A percentile compares a stretch with the other conserved stretches of the same genome.
Evolutionary conservation across 2,888 invertebrate genomes (phyloP).

Genomic region (Cetonia aurata): DNA sequence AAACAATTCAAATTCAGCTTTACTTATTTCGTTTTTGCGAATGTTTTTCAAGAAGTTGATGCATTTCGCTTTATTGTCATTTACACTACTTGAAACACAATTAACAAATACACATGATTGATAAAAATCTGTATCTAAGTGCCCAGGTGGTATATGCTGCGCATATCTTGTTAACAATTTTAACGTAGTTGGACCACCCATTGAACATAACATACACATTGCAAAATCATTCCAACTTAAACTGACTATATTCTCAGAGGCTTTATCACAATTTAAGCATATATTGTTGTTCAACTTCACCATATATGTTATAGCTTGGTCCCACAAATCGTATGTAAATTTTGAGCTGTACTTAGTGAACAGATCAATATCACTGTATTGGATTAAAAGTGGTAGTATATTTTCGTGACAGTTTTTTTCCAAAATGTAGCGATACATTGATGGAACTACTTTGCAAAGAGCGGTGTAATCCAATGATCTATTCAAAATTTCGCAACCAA

Average conservation of each 20-base stretch:
- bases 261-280: constrained; percentile 74
- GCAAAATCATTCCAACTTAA: constrained; percentile 75
- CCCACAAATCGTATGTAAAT: constrained; percentile 74
- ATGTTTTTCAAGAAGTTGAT: constrained; percentile 44
- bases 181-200: constrained; percentile 72
- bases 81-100: constrained; percentile 63
- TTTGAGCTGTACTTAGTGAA: constrained; percentile 70
- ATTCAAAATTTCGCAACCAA: constrained; percentile 72
- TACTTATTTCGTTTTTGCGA: constrained; percentile 41
- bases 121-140: constrained; percentile 74
- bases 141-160: constrained; percentile 69
- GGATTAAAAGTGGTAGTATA: constrained; percentile 71
- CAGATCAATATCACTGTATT: constrained; percentile 72
- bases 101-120: constrained; percentile 70
- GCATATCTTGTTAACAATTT: constrained; percentile 71
- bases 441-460: constrained; percentile 68
- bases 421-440: constrained; percentile 73
- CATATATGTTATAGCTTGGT: constrained; percentile 69
- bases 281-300: constrained; percentile 70
- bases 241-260: constrained; percentile 66
- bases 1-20: constrained; percentile 49
- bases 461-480: constrained; percentile 66
- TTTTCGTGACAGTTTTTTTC: constrained; percentile 64
- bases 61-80: constrained; percentile 40
- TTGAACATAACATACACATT: constrained; percentile 71